phyloP scores from a whole-genome alignment of 2,113 vertebrate species.

The Tragelaphus imberbis region DNA sequence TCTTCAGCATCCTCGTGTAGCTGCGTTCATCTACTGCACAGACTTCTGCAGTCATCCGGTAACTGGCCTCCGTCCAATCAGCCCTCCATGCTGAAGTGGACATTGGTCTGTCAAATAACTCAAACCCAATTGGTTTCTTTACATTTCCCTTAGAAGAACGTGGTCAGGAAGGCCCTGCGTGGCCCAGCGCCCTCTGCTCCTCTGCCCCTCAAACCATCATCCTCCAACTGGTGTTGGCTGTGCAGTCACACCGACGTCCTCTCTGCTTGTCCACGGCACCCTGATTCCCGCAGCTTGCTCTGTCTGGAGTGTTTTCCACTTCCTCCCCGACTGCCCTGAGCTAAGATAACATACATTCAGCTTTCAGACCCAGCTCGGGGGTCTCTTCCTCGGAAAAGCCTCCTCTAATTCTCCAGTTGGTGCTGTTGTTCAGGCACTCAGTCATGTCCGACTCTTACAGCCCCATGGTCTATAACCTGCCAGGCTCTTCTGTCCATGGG shows the following conservation, averaged over 20 bases:
- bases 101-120: not conserved
- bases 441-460: rapidly evolving
- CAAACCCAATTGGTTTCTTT: not conserved
- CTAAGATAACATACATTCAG: not conserved
- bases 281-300: not conserved
- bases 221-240: not conserved
- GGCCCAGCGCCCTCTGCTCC: not conserved
- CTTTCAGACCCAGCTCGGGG: not conserved
- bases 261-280: rapidly evolving
- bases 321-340: not conserved
- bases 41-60: not conserved
- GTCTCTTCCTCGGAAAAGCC: not conserved
- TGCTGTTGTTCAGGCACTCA: not conserved
- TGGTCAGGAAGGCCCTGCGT: rapidly evolving
- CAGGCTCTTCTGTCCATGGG: not conserved
- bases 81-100: rapidly evolving
- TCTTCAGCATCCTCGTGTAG: not conserved
- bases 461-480: rapidly evolving
- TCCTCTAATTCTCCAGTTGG: not conserved
- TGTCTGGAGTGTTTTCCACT: not conserved
- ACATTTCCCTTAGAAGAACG: not conserved
- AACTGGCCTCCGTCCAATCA: not conserved
- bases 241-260: not conserved
- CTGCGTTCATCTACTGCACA: not conserved
- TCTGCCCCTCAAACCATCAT: not conserved